Evolutionary conservation across 2,797 vertebrate genomes (phyloP).

Genomic region (Anguilla pacifica): DNA sequence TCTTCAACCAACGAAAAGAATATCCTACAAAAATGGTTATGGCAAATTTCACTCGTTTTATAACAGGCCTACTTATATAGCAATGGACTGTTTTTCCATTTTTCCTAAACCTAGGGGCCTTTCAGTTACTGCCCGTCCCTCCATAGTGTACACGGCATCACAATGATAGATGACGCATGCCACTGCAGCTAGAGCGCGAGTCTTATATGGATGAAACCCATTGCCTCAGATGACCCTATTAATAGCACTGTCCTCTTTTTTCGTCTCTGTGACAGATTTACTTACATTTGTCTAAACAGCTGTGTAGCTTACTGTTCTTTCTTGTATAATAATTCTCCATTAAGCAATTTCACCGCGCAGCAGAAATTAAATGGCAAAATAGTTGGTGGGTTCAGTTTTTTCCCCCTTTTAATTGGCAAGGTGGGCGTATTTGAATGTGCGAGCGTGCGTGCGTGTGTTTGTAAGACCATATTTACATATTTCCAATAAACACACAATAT

Average conservation of each 20-base stretch:
- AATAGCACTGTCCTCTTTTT: background rate
- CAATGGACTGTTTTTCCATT: background rate
- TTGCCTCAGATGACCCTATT: conserved; percentile 16
- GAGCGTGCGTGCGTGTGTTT: background rate
- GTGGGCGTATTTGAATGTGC: background rate
- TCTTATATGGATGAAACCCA: background rate
- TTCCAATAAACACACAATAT: background rate
- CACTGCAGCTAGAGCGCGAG: background rate
- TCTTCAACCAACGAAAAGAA: background rate
- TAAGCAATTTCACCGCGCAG: background rate
- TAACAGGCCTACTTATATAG: background rate
- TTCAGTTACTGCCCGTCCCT: background rate
- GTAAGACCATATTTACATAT: background rate
- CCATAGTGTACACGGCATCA: background rate
- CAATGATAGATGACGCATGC: background rate
- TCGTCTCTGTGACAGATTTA: background rate
- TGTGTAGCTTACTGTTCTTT: background rate
- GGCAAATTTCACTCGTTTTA: background rate
- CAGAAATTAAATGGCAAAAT: background rate
- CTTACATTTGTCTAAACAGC: conserved; percentile 1
- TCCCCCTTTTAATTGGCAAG: background rate
- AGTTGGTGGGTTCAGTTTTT: background rate
- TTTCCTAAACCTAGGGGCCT: background rate
- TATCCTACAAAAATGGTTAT: background rate
- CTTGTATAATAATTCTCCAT: background rate